phyloP scores from a whole-genome alignment of 2,113 vertebrate genomes.

The Sylvilagus bachmani region DNA sequence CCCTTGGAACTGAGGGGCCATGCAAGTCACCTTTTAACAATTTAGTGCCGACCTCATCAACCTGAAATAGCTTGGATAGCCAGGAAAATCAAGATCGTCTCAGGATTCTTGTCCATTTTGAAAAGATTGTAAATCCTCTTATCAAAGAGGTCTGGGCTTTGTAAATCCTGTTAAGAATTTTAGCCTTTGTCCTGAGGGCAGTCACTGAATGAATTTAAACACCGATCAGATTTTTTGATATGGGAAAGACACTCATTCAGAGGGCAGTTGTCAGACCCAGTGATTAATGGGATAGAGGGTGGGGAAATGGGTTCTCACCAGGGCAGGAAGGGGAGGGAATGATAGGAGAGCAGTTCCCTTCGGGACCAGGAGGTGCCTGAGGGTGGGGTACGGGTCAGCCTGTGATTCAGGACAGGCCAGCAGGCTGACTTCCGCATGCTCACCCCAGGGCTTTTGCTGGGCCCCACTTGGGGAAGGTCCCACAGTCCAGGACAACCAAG shows the following conservation, averaged over 20 bases:
- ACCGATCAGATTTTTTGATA: slow-evolving; percentile 26
- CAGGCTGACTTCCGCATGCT: not conserved
- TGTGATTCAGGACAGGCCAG: not conserved
- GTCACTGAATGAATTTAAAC: slow-evolving; percentile 35
- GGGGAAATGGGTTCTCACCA: not conserved
- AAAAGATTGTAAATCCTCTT: slow-evolving; percentile 65
- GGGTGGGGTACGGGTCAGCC: not conserved
- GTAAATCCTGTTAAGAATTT: slow-evolving; percentile 71
- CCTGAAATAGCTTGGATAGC: slow-evolving; percentile 57
- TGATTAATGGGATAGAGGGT: not conserved
- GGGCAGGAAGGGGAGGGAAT: not conserved
- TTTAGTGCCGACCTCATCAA: not conserved
- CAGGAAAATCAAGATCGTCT: slow-evolving; percentile 66
- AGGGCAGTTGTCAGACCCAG: not conserved
- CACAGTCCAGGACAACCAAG: not conserved
- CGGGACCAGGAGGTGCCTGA: not conserved
- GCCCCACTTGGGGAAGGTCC: not conserved
- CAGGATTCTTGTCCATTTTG: slow-evolving; percentile 33
- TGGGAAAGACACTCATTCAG: not conserved
- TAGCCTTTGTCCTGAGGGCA: slow-evolving; percentile 8
- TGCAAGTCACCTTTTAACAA: slow-evolving; percentile 12
- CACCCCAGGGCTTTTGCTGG: not conserved
- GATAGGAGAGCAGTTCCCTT: not conserved
- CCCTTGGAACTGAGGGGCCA: not conserved
- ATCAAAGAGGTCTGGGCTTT: slow-evolving; percentile 48